Percentiles rank a stretch among this genome's conserved stretches.
phyloP scores from a whole-genome alignment of 2,888 invertebrate genomes.

The Andrena marginata region DNA sequence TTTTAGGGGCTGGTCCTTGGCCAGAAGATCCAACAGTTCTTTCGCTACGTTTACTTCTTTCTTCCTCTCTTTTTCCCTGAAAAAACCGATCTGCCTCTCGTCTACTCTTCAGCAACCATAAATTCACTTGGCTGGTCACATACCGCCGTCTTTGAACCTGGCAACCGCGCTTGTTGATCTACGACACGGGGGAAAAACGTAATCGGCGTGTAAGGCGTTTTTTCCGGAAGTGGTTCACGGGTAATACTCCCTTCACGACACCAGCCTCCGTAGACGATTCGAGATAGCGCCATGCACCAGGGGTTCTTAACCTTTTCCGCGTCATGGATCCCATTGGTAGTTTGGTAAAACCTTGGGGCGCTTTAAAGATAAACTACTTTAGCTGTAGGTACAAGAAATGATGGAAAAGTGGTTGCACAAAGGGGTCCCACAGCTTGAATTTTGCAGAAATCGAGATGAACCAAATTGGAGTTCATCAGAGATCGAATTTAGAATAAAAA shows the following conservation, averaged over 20 bases:
- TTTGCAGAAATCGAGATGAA: too few relatives aligned
- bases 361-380: too few relatives aligned
- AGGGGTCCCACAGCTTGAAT: too few relatives aligned
- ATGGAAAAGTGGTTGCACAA: too few relatives aligned
- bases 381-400: too few relatives aligned
- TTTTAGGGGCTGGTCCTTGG: too few relatives aligned
- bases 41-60: neutral
- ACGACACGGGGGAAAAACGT: slow-evolving; percentile 21
- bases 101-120: neutral
- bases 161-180: slow-evolving; percentile 8
- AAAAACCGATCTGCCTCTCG: neutral
- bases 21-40: neutral
- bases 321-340: too few relatives aligned
- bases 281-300: neutral
- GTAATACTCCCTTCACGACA: slow-evolving; percentile 60
- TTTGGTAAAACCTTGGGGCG: too few relatives aligned
- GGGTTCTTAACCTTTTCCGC: slow-evolving; percentile 8
- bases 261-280: slow-evolving; percentile 5
- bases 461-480: too few relatives aligned
- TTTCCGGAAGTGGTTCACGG: slow-evolving; percentile 58
- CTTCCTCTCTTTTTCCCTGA: neutral
- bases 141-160: neutral
- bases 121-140: neutral
- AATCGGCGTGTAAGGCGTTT: slow-evolving; percentile 49
- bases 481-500: too few relatives aligned